Evolutionary conservation across 1,140 invertebrate genomes (phyloP), one percentile per base, ranked within the genome.

Genomic region (Saccostrea glomerata): DNA sequence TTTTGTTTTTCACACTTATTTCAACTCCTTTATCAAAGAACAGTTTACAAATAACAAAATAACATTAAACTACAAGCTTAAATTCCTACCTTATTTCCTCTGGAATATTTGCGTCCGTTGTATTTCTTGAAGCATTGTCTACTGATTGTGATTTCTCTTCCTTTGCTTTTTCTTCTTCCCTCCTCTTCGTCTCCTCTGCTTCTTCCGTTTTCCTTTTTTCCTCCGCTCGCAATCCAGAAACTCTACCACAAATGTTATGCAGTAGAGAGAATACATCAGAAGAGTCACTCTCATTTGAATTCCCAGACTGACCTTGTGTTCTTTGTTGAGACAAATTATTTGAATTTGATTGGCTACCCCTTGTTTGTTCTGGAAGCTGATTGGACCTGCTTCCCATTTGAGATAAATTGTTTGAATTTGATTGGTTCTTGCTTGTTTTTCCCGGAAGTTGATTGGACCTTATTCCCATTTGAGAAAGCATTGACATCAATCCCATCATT

Each of bases 401-500:
- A 47, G 40, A 47, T 47, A 47, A 47, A 47, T 47, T 47, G 40
- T 47, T 47, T 6, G 6, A 6, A 47, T 47, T 2, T 47, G 40
- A 47, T 47, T 47, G 40, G 40, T 6, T 47, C 9, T 13, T 73
- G 70, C 36, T 30, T 25, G 70, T 23, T 15, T 25, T 13, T 30
- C 13, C 13, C 6, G 70, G 70, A 25, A 73, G 30, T 11, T 73
- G 70, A 73, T 36, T 73, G 2, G 70, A 73, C 70, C 15, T 25
- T 9, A 73, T 36, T 73, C 70, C 70, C 70, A 30, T 73, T 36
- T 73, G 70, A 73, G 70, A 73, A 7, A 73, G 30, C 70, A 73
- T 30, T 2, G 70, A 73, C 70, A 73, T 73, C 25, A 73, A 30
- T 73, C 70, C 70, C 70, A 73, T 73, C 70, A 73, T 73, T 73